Conservation (phyloP, 2,888 invertebrate genomes). For the Mactromeris polynyma region DNA sequence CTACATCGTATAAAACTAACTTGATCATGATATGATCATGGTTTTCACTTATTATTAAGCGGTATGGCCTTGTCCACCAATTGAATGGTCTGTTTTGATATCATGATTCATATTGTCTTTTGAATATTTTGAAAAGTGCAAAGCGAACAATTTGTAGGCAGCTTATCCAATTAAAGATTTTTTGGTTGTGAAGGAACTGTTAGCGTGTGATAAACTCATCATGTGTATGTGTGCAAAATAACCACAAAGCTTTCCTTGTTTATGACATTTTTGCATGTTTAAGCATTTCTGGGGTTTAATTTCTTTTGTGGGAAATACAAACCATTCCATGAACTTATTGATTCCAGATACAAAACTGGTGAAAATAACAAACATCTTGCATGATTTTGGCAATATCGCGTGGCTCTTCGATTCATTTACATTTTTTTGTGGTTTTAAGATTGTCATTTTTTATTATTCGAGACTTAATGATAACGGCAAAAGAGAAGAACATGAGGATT, state of each 20-base stretch:
- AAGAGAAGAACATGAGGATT: not conserved
- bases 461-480: not conserved
- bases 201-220: not conserved
- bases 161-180: not conserved
- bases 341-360: not conserved
- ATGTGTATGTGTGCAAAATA: conserved; percentile 25
- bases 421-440: conserved; percentile 8
- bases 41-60: too few relatives aligned
- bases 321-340: not conserved
- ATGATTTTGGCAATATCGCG: not conserved
- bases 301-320: conserved; percentile 20
- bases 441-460: not conserved
- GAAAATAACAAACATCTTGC: not conserved
- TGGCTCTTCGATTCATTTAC: conserved; percentile 2
- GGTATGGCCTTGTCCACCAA: too few relatives aligned
- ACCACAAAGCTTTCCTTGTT: conserved; percentile 16
- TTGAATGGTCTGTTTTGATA: too few relatives aligned
- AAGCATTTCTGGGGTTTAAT: conserved; percentile 21
- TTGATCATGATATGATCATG: too few relatives aligned
- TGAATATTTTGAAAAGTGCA: not conserved
- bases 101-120: not conserved
- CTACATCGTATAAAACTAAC: too few relatives aligned
- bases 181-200: not conserved
- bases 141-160: not conserved
- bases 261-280: conserved; percentile 32